Base-by-base conservation (phyloP, 1,140 invertebrate genomes). In the Platorchestia sp. region DNA sequence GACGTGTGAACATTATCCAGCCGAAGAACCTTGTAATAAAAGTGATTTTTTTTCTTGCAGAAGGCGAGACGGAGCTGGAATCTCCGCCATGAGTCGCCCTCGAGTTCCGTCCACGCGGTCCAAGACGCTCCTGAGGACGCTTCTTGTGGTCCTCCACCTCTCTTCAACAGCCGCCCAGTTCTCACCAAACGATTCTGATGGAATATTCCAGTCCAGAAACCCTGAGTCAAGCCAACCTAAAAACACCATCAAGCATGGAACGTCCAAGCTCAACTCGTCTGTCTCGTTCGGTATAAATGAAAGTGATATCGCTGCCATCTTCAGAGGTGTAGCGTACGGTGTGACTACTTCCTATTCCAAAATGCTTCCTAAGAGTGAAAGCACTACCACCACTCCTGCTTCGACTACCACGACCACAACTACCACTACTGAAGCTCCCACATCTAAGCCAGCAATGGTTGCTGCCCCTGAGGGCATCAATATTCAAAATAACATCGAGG, bases 291-390 rank as follows among this genome's bases (percentile, higher is more conserved):
- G 86, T 53, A 95, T 91, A 43, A 96, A 96, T 93, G 96, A 96
- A 90, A 96, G 96, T 95, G 95, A 95, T 86, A 75, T 96, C 59
- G 96, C 96, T 36, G 96, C 96, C 86, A 96, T 96, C 53, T 96
- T 96, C 93, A 86, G 96, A 16, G 96, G 96, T 42, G 96, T 96
- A 42, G 96, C 96, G 36, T 96, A 96, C 59, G 96, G 96, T 19
- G 95, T 96, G 40, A 95, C 96, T 40, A 96, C 47, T 42, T 93
- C 91, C 19, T 93, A 93, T 45, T 93, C 91, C 36, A 93, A 93
- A 93, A 93, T 47, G 43, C 6, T 16, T 5, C 0, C 91, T 5
- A 93, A 93, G 45, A 87, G 87, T 45, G 91, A 93, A n/a, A 87
- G 95, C n/a, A 43, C 95, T 42, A 95, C 95, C n/a, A 47, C 96